Percentiles rank a stretch among this genome's conserved stretches.
These are phyloP conservation scores for Chrysolina haemoptera DNA, from an alignment of 2,888 invertebrate species.

Conservation along the genomic window DNA sequence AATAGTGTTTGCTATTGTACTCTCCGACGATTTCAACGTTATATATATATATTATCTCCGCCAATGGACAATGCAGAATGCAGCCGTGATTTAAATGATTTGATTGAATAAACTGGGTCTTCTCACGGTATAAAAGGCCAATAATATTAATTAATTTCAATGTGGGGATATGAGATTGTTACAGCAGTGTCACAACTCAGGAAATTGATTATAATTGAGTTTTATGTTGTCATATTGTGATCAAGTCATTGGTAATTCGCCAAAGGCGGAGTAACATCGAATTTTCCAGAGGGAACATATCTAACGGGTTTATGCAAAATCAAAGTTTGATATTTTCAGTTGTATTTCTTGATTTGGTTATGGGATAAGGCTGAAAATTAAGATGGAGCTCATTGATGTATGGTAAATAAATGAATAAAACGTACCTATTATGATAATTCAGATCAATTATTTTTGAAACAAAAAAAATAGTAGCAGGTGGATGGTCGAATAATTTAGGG, in stretches of 20 bases:
- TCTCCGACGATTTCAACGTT: too few relatives aligned
- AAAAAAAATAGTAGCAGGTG: too few relatives aligned
- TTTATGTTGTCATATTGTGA: conserved; percentile 35
- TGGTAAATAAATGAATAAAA: too few relatives aligned
- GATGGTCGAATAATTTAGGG: too few relatives aligned
- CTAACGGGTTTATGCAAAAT: not conserved
- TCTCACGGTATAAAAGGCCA: conserved; percentile 44
- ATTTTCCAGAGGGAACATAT: not conserved
- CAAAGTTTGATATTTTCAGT: too few relatives aligned
- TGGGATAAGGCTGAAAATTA: too few relatives aligned
- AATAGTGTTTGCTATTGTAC: too few relatives aligned
- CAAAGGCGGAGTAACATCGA: conserved; percentile 20
- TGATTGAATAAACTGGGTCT: conserved; percentile 43
- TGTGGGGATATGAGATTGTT: conserved; percentile 46
- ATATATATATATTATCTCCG: not conserved
- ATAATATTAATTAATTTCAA: conserved; percentile 48
- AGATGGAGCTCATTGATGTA: not conserved
- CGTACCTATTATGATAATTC: too few relatives aligned
- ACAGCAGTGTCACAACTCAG: conserved; percentile 52
- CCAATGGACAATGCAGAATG: conserved; percentile 12
- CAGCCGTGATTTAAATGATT: conserved; percentile 43
- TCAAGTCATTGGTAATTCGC: conserved; percentile 7
- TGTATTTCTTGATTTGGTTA: too few relatives aligned
- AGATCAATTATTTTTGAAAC: too few relatives aligned
- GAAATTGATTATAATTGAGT: conserved; percentile 51